phyloP scores from a whole-genome alignment of 2,888 invertebrate species.

The Orchesellides sinensis region DNA sequence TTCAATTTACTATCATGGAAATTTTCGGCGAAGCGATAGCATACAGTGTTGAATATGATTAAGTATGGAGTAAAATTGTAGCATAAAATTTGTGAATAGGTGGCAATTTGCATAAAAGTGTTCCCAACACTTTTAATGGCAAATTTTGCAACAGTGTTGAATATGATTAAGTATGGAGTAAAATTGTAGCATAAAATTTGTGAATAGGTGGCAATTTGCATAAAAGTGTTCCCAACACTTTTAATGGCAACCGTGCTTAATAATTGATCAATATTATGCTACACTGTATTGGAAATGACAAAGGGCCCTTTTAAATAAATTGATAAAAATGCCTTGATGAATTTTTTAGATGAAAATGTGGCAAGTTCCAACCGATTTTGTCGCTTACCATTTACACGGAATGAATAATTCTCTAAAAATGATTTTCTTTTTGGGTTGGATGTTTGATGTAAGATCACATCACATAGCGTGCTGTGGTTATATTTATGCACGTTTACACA shows the following conservation, averaged over 20 bases:
- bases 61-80: conserved; percentile 9
- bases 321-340: not conserved
- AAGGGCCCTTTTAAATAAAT: not conserved
- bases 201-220: not conserved
- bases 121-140: not conserved
- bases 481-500: not conserved
- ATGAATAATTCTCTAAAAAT: conserved; percentile 4
- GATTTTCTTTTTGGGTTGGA: not conserved
- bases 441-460: not conserved
- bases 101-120: not conserved
- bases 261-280: not conserved
- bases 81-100: not conserved
- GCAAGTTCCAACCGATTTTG: not conserved
- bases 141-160: not conserved
- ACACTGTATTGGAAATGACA: not conserved
- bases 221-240: not conserved
- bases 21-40: too few relatives aligned
- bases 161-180: conserved; percentile 23
- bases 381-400: not conserved
- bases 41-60: conserved; percentile 16
- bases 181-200: not conserved
- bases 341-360: not conserved
- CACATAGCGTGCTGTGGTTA: not conserved
- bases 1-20: not conserved
- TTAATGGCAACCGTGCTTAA: not conserved